These are phyloP conservation scores for Gnathonemus echidnorhynchus DNA, from an alignment of 2,113 vertebrate genomes.

Conservation along the genomic window DNA sequence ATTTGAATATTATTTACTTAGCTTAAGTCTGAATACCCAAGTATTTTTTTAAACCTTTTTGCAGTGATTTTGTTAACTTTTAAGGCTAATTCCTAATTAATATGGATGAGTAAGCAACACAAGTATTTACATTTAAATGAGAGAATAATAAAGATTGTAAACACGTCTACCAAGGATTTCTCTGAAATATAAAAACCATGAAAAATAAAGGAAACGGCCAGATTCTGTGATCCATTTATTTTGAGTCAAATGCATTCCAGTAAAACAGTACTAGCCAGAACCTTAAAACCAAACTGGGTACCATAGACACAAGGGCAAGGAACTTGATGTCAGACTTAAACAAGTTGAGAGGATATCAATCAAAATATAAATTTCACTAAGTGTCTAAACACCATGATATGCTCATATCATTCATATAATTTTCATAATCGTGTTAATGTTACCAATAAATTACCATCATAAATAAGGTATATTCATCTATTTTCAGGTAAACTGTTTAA, in stretches of 20 bases:
- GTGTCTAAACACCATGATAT: neutral
- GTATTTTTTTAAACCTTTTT: neutral
- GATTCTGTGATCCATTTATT: conserved; percentile 53
- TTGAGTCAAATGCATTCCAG: conserved; percentile 40
- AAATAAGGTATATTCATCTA: conserved; percentile 22
- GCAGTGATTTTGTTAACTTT: neutral
- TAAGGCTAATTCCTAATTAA: neutral
- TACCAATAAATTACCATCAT: conserved; percentile 16
- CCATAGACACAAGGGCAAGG: conserved; percentile 23
- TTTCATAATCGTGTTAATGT: conserved; percentile 25
- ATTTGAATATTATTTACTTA: neutral
- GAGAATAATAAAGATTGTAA: neutral
- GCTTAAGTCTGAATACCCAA: neutral
- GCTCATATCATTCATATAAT: conserved; percentile 25
- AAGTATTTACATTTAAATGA: neutral
- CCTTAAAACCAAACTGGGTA: conserved; percentile 36
- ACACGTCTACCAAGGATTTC: neutral
- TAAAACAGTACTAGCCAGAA: conserved; percentile 50
- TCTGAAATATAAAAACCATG: neutral
- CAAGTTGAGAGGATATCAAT: neutral
- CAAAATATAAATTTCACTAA: neutral
- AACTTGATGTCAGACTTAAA: neutral
- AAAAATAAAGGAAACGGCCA: neutral
- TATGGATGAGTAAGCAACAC: neutral
- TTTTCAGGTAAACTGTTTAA: neutral